Evolutionary conservation across 2,797 vertebrate species (phyloP), one percentile per base, ranked within the genome.

Genomic region (Phylloscopus collybita): DNA sequence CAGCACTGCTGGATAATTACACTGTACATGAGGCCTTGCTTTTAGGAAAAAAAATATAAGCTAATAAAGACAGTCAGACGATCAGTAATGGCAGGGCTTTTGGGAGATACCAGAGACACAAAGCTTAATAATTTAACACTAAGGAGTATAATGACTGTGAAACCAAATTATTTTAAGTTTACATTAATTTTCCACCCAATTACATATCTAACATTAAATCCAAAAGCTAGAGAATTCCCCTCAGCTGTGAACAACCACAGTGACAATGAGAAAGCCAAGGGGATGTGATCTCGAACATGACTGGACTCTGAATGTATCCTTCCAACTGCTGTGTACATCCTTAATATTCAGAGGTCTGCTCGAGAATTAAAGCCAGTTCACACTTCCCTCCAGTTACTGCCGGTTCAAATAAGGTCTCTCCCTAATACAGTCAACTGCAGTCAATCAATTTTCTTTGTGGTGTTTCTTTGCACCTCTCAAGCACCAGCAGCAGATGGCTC

Each of bases 31-130:
- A 95, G 83, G 80, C 92, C 88, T 93, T 87, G 92, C 94, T 97
- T 97, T 91, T 93, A 96, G 64, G 64, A 84, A 79, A 96, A 96
- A 95, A 96, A 95, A 96, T 94, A 95, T 88, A 95, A 93, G 88
- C 93, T 96, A 96, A 97, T 94, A 92, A 93, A 94, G 75, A 93
- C 38, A 96, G 89, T 80, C 83, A 96, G 92, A 91, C 0, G 5
- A 94, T 64, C 3, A 0, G 90, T 92, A 95, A 92, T 76, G 42
- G 90, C 57, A 97, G 64, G 91, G 88, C 92, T 95, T 95, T 94
- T 73, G 96, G 94, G 94, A 97, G 71, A 94, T 71, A 95, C 42
- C 5, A 4, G 71, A 88, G 74, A 96, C 83, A 93, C 72, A 73
- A 90, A 94, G 64, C 67, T 88, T 93, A 92, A 95, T 88, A 92